phyloP scores from a whole-genome alignment of 2,797 vertebrate genomes.

The Oophaga sylvatica region DNA sequence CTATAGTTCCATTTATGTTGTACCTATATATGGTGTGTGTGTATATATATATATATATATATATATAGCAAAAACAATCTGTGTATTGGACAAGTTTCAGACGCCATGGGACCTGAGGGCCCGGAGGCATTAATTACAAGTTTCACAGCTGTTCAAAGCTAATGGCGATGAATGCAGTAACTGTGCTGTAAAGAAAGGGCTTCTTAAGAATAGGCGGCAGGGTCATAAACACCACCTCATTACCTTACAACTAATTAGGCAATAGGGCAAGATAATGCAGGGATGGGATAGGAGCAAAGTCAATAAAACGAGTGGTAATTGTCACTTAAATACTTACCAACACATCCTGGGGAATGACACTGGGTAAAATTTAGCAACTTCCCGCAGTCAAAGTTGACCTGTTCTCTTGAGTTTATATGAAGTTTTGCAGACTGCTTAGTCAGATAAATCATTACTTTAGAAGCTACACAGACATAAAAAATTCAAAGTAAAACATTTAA shows the following conservation, averaged over 20 bases:
- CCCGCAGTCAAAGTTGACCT: background rate
- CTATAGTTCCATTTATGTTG: too few relatives aligned
- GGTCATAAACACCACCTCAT: constrained; percentile 44
- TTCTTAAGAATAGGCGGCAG: background rate
- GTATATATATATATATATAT: background rate
- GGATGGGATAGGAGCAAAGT: constrained; percentile 3
- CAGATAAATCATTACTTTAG: background rate
- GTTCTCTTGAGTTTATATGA: background rate
- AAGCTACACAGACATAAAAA: background rate
- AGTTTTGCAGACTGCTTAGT: background rate
- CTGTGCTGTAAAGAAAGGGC: constrained; percentile 33
- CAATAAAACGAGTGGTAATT: constrained; percentile 42
- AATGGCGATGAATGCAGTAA: constrained; percentile 12
- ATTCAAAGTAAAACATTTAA: background rate
- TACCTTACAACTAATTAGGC: constrained; percentile 29
- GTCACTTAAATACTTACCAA: background rate
- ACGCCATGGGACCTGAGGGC: background rate
- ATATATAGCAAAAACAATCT: background rate
- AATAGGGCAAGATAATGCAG: constrained; percentile 6
- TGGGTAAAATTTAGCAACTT: constrained; percentile 11
- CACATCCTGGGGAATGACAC: background rate
- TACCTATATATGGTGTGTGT: too few relatives aligned
- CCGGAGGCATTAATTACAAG: constrained; percentile 12
- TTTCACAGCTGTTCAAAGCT: constrained; percentile 18
- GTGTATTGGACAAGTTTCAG: background rate